Conservation (phyloP, 2,888 invertebrate genomes). For the Agriopis leucophaearia region DNA sequence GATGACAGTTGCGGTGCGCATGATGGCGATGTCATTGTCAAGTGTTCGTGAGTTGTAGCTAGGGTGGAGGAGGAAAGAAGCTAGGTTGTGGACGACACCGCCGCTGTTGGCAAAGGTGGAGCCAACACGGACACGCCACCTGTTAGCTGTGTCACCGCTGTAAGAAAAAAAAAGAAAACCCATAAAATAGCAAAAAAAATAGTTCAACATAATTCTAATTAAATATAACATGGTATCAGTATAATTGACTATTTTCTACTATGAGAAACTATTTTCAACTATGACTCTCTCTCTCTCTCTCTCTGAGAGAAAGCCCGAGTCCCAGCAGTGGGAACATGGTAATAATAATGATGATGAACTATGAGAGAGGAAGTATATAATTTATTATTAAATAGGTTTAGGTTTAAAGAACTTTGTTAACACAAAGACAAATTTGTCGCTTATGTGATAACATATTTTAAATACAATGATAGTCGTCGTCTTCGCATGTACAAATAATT, state of each 20-base stretch:
- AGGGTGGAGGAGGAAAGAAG: slow-evolving; percentile 56
- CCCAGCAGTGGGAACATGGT: too few relatives aligned
- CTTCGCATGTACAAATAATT: too few relatives aligned
- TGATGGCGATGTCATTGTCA: slow-evolving; percentile 66
- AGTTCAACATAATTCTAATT: slow-evolving; percentile 18
- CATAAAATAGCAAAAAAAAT: too few relatives aligned
- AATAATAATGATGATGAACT: too few relatives aligned
- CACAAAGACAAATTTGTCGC: too few relatives aligned
- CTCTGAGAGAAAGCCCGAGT: too few relatives aligned
- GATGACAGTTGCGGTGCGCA: slow-evolving; percentile 55
- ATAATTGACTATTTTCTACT: slow-evolving; percentile 1
- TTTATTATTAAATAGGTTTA: too few relatives aligned
- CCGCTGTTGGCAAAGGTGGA: slow-evolving; percentile 59
- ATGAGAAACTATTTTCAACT: not conserved
- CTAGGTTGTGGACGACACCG: slow-evolving; percentile 51
- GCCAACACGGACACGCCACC: slow-evolving; percentile 58
- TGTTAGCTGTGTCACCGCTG: slow-evolving; percentile 49
- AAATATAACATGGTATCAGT: slow-evolving; percentile 30
- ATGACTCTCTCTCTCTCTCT: too few relatives aligned
- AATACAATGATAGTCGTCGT: too few relatives aligned
- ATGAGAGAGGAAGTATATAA: too few relatives aligned
- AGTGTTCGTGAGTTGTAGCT: slow-evolving; percentile 53
- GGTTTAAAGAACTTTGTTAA: too few relatives aligned
- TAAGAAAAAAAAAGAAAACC: not conserved
- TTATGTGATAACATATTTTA: too few relatives aligned